phyloP scores from a whole-genome alignment of 2,888 invertebrate genomes.

The Drosophila eohydei region DNA sequence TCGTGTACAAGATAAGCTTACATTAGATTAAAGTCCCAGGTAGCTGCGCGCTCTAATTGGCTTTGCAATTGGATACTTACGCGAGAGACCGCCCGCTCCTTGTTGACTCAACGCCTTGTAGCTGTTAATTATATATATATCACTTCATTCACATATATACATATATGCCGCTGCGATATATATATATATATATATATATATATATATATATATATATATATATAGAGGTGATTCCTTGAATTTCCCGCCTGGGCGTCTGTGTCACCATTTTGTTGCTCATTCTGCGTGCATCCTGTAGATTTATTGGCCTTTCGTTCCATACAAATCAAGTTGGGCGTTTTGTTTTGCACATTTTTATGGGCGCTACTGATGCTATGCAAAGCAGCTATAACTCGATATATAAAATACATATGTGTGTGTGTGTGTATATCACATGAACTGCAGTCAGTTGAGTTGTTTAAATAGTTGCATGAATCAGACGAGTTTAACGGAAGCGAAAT shows the following conservation, averaged over 20 bases:
- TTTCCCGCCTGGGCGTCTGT: conserved; percentile 16
- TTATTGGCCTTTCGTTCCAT: conserved; percentile 51
- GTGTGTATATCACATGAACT: neutral
- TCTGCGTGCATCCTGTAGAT: conserved; percentile 46
- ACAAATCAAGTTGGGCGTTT: conserved; percentile 73
- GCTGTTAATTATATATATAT: conserved; percentile 68
- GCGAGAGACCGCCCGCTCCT: conserved; percentile 2
- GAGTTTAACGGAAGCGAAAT: conserved; percentile 11
- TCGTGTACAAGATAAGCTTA: conserved; percentile 51
- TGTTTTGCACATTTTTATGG: conserved; percentile 80
- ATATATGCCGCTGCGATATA: no score
- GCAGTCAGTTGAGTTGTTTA: neutral
- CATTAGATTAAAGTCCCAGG: conserved; percentile 34
- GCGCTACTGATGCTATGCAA: conserved; percentile 83
- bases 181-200: neutral
- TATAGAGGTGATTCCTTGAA: conserved; percentile 24
- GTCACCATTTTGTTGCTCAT: conserved; percentile 48
- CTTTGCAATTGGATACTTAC: conserved; percentile 45
- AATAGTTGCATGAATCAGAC: conserved; percentile 10
- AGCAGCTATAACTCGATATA: conserved; percentile 8
- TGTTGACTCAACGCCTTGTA: conserved; percentile 51
- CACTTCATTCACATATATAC: conserved; percentile 60
- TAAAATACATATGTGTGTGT: neutral
- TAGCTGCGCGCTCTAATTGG: conserved; percentile 54
- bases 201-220: neutral